phyloP scores from a whole-genome alignment of 2,797 vertebrate species.

The Halcyon smyrnensis region DNA sequence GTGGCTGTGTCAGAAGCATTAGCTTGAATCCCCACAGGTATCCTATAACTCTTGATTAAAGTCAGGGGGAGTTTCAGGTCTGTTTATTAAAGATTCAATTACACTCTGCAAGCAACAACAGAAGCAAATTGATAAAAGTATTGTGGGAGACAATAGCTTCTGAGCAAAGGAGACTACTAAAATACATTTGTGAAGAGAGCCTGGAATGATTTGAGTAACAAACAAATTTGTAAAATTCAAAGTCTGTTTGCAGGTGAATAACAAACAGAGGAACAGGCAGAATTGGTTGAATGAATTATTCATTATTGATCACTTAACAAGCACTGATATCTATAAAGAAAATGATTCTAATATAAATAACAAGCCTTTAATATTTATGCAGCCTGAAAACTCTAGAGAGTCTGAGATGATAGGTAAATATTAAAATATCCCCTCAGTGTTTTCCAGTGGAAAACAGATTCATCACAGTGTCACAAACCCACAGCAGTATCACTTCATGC shows the following conservation, averaged over 20 bases:
- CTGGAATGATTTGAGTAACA: constrained; percentile 49
- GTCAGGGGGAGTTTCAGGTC: not conserved
- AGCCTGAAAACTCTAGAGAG: constrained; percentile 11
- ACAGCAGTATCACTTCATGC: not conserved
- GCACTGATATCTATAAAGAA: constrained; percentile 39
- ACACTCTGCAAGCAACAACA: constrained; percentile 29
- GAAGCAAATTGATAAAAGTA: constrained; percentile 37
- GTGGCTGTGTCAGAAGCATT: not conserved
- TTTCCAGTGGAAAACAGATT: not conserved
- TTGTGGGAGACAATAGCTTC: constrained; percentile 13
- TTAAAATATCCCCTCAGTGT: not conserved
- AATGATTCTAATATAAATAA: constrained; percentile 56
- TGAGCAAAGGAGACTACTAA: not conserved
- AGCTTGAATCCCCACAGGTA: not conserved
- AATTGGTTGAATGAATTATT: constrained; percentile 50
- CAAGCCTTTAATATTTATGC: constrained; percentile 58
- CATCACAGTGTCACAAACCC: not conserved
- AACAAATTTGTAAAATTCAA: constrained; percentile 54
- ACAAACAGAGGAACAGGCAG: constrained; percentile 44
- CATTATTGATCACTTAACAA: constrained; percentile 50
- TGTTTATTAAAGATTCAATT: constrained; percentile 37
- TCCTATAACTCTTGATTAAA: constrained; percentile 18
- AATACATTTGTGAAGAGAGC: not conserved
- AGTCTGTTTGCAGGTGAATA: constrained; percentile 53
- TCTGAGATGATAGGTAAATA: constrained; percentile 25